Base-by-base conservation (phyloP, 2,113 vertebrate species). In the Plecotus auritus region DNA sequence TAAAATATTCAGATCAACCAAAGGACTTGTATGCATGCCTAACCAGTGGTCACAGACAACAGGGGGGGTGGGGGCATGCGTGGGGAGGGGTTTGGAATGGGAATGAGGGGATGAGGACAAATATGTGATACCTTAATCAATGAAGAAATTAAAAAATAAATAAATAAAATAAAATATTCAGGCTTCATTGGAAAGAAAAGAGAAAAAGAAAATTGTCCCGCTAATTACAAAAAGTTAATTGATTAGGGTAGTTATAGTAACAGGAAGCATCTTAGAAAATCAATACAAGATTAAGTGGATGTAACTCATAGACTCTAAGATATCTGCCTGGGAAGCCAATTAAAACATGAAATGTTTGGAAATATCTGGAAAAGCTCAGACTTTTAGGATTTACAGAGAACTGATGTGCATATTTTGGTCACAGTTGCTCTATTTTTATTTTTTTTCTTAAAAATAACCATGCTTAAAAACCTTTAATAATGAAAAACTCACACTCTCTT, bases 141-240 rank as follows among this genome's bases (percentile, higher is more conserved):
- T n/a, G n/a, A n/a, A n/a, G n/a, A n/a, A n/a, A n/a, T n/a, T n/a
- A n/a, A n/a, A n/a, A n/a, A n/a, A n/a, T n/a, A n/a, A n/a, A n/a
- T n/a, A n/a, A n/a, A n/a, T n/a, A n/a, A n/a, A 51, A 84, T 37
- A 73, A 92, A 61, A 12, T 70, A 97, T 96, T 97, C 94, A 97
- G 82, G 56, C 78, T 97, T 88, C 83, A 87, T 61, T 89, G 94
- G 95, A 98, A 97, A 96, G 93, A 96, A 96, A 95, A 30, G 30
- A 85, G 76, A 85, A 97, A 97, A 94, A 96, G 42, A 96, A 96
- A 95, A 96, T 91, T 90, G 85, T 93, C 96, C 81, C 64, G 26
- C 30, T 96, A 84, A 95, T 97, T 98, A 95, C 93, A 97, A 97
- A 90, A 95, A 77, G 23, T 92, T 98, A 97, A 98, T 98, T 98